Percentiles rank a stretch among this genome's conserved stretches.
These are phyloP conservation scores for Anastrepha obliqua DNA, from an alignment of 1,140 invertebrate species.

Conservation along the genomic window DNA sequence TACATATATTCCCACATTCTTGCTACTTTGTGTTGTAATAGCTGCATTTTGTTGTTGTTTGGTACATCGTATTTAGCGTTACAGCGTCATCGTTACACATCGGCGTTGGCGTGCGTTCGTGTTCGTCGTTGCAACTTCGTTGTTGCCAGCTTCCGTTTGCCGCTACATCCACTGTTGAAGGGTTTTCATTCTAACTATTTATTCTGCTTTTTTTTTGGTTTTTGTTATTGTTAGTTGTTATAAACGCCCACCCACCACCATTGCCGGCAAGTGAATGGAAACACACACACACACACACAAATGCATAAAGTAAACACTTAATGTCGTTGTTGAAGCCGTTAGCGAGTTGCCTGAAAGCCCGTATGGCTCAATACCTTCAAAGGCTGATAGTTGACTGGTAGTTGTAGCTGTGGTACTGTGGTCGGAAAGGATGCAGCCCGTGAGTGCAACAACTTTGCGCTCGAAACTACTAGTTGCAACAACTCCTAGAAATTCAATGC, in stretches of 20 bases:
- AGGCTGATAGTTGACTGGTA: background rate
- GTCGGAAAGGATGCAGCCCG: background rate
- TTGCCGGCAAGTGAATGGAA: slow-evolving; percentile 16
- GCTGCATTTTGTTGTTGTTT: slow-evolving; percentile 1
- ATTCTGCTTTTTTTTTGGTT: background rate
- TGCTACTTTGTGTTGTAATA: background rate
- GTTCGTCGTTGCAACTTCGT: background rate
- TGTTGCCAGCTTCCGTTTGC: slow-evolving; percentile 32
- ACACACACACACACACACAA: background rate
- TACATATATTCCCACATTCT: background rate
- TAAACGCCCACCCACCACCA: slow-evolving; percentile 40
- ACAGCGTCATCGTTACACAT: background rate
- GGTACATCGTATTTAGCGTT: background rate
- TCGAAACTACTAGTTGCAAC: slow-evolving; percentile 59
- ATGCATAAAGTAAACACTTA: slow-evolving; percentile 1
- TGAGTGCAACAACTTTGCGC: slow-evolving; percentile 41
- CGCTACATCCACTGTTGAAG: background rate
- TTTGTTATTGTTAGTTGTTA: slow-evolving; percentile 33
- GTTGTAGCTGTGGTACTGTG: background rate
- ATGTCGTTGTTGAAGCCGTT: slow-evolving; percentile 13
- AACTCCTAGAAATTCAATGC: background rate
- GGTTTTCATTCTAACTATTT: background rate
- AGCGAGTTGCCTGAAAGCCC: background rate
- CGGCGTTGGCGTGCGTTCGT: background rate
- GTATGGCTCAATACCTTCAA: background rate